These are phyloP conservation scores for Alexandromys fortis DNA, from an alignment of 2,113 vertebrate genomes.

Conservation along the genomic window DNA sequence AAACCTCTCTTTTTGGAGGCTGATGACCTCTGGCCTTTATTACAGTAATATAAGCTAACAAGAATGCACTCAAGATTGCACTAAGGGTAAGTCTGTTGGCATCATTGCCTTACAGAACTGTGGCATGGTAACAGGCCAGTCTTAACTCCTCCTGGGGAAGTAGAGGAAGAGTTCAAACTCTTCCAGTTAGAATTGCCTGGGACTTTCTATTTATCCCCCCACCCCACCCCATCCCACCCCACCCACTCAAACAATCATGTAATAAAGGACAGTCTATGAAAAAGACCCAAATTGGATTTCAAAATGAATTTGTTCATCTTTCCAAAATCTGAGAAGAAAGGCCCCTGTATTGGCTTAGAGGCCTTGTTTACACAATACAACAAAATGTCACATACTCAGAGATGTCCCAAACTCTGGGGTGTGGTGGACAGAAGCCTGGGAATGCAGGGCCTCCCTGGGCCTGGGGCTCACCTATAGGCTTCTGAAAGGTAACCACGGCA, in stretches of 20 bases:
- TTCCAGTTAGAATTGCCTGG: not conserved
- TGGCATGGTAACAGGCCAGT: not conserved
- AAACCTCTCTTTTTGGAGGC: not conserved
- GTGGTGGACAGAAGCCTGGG: not conserved
- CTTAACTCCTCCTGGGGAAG: not conserved
- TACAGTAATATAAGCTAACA: not conserved
- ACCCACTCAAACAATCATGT: not conserved
- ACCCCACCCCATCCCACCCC: too few relatives aligned
- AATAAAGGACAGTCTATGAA: not conserved
- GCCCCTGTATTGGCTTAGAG: not conserved
- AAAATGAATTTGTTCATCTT: conserved; percentile 39
- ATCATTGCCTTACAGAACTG: not conserved
- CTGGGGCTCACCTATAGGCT: conserved; percentile 84
- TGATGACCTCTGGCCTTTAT: not conserved
- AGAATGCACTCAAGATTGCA: not conserved
- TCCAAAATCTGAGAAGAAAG: conserved; percentile 14
- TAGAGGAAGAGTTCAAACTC: not conserved
- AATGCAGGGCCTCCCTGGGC: not conserved
- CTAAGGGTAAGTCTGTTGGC: not conserved
- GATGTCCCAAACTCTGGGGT: not conserved
- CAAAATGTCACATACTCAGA: conserved; percentile 24
- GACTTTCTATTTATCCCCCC: not conserved
- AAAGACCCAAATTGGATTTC: conserved; percentile 1
- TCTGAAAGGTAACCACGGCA: conserved; percentile 88
- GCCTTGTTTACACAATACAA: not conserved